These are phyloP conservation scores for Hoplodrina ambigua DNA, from an alignment of 2,888 invertebrate species.

Conservation along the genomic window DNA sequence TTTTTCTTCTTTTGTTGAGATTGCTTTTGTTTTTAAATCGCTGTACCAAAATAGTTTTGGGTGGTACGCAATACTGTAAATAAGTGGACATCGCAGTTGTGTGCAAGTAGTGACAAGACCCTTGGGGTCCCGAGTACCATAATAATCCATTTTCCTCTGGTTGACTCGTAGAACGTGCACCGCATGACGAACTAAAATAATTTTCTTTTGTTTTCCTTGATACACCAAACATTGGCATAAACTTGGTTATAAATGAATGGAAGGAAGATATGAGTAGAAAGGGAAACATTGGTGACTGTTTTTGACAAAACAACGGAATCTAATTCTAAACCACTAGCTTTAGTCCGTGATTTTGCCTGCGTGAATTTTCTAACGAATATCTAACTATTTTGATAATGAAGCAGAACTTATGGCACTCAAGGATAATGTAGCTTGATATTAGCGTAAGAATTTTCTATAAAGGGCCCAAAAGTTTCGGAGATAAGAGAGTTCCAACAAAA, in stretches of 20 bases:
- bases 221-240: slow-evolving; percentile 39
- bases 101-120: slow-evolving; percentile 49
- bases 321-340: neutral
- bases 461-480: too few species aligned
- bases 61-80: slow-evolving; percentile 40
- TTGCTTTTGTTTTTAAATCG: slow-evolving; percentile 42
- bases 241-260: slow-evolving; percentile 15
- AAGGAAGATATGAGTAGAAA: slow-evolving; percentile 3
- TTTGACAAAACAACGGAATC: neutral
- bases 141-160: slow-evolving; percentile 49
- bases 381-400: too few species aligned
- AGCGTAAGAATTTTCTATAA: too few species aligned
- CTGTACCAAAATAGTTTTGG: slow-evolving; percentile 9
- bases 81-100: slow-evolving; percentile 30
- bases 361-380: too few species aligned
- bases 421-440: too few species aligned
- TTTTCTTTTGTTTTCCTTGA: slow-evolving; percentile 52
- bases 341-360: too few species aligned
- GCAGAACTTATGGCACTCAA: too few species aligned
- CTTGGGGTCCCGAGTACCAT: slow-evolving; percentile 38
- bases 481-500: too few species aligned
- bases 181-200: slow-evolving; percentile 37
- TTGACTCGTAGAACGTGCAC: slow-evolving; percentile 46
- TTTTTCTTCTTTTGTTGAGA: slow-evolving; percentile 25
- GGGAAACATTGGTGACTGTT: neutral